Conservation (phyloP, 2,888 invertebrate species). For the Salpingus planirostris region DNA sequence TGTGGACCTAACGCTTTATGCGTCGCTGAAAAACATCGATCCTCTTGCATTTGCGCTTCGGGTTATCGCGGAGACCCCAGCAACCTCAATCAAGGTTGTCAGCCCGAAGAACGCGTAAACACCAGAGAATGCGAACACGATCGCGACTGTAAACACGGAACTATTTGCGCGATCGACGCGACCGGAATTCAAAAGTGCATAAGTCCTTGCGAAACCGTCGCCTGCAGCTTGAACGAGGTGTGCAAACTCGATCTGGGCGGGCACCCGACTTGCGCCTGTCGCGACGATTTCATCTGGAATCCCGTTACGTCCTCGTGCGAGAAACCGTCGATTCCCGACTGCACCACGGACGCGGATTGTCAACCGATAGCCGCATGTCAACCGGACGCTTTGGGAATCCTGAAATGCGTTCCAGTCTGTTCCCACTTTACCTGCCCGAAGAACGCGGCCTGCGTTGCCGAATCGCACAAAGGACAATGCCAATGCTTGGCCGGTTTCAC, state of each 20-base stretch:
- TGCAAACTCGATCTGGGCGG: constrained; percentile 60
- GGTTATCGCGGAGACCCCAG: constrained; percentile 76
- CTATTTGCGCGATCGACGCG: constrained; percentile 58
- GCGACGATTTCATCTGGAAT: constrained; percentile 72
- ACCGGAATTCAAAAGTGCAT: constrained; percentile 61
- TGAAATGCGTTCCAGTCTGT: constrained; percentile 74
- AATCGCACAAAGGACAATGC: constrained; percentile 66
- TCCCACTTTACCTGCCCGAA: constrained; percentile 73
- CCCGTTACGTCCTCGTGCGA: constrained; percentile 73
- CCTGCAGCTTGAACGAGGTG: constrained; percentile 74
- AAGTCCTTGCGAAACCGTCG: constrained; percentile 69
- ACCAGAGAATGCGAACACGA: constrained; percentile 58
- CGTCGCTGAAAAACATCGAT: constrained; percentile 73
- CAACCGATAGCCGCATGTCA: constrained; percentile 61
- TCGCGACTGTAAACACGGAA: constrained; percentile 62
- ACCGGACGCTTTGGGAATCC: constrained; percentile 76
- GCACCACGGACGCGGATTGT: constrained; percentile 62
- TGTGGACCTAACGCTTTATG: constrained; percentile 88
- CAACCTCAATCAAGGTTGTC: constrained; percentile 71
- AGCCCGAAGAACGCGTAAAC: constrained; percentile 53
- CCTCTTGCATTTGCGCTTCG: constrained; percentile 77
- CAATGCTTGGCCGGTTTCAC: constrained; percentile 75
- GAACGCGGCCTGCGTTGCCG: constrained; percentile 72
- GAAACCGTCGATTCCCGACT: constrained; percentile 80
- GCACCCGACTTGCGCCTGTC: constrained; percentile 71